Base-by-base conservation (phyloP, 2,113 vertebrate species). In the Heterotilapia buettikoferi region DNA sequence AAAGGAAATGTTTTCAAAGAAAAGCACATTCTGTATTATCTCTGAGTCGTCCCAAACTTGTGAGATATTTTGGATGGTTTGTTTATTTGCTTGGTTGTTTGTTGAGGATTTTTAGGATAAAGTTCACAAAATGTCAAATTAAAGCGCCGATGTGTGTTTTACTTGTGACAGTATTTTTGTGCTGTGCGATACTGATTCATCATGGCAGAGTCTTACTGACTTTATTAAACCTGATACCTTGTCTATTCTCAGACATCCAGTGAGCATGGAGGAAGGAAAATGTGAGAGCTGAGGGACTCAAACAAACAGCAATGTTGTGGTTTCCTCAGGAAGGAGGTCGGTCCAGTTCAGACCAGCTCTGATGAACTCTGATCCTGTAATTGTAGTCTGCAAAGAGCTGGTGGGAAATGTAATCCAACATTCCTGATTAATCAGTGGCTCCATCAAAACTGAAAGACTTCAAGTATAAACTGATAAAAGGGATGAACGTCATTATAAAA, bases 391-490 rank as follows among this genome's bases (percentile, higher is more conserved):
- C 19, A 73, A 26, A 26, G 43, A 76, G 24, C 43, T 7, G 43
- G 40, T 47, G 24, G 24, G 21, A 24, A 12, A 76, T 47, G 16
- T 76, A 76, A 47, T 29, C 40, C 43, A 47, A 47, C 24, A 29
- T 47, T 45, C 14, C 71, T 47, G 40, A 76, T 76, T 11, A 76
- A 47, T 76, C 71, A 26, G 1, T 18, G 21, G 14, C 40, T 76
- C 4, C 40, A 47, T 76, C 21, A 47, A 73, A 47, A 18, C 40
- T 47, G 68, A 73, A 43, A 0, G 21, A 0, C 0, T 47, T 45
- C 2, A 71, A 43, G 66, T 71, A 16, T 24, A 71, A 71, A 40
- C 38, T 45, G 66, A 26, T 45, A 10, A 73, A 73, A 73, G 8
- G 16, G 21, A 45, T 45, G 6, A 47, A 76, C 3, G 3, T 1